Conservation (phyloP, 1,140 invertebrate species). For the Grapholita molesta region DNA sequence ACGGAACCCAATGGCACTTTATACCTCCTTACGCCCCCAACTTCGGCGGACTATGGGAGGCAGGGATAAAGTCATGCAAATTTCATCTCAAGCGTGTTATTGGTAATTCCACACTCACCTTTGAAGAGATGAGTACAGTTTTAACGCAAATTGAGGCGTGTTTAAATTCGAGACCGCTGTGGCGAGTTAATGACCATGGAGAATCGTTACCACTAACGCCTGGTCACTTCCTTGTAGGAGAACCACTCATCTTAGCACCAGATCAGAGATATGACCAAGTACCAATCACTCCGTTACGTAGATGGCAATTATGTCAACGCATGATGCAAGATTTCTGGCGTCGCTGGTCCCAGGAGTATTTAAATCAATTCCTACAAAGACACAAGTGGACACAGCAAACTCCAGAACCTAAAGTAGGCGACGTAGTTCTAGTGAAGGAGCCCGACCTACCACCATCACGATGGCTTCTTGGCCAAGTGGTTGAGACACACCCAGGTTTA, state of each 20-base stretch:
- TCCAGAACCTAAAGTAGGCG: neutral
- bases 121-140: constrained; percentile 22
- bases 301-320: neutral
- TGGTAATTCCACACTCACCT: constrained; percentile 18
- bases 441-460: neutral
- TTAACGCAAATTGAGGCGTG: constrained; percentile 24
- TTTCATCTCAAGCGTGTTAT: constrained; percentile 28
- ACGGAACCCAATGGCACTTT: neutral
- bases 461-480: constrained; percentile 9
- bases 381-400: neutral
- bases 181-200: neutral
- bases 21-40: constrained; percentile 32
- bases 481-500: constrained; percentile 4
- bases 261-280: neutral
- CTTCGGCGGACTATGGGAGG: constrained; percentile 43
- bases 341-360: neutral
- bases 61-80: constrained; percentile 33
- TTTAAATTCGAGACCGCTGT: constrained; percentile 26
- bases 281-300: neutral
- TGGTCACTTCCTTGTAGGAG: constrained; percentile 36
- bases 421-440: neutral
- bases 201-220: constrained; percentile 35
- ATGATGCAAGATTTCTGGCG: constrained; percentile 14
- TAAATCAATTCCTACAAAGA: neutral
- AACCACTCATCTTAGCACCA: neutral